Evolutionary conservation across 2,888 invertebrate genomes (phyloP), one percentile per base, ranked within the genome.

Genomic region (Drosophila nr. perissopoda): DNA sequence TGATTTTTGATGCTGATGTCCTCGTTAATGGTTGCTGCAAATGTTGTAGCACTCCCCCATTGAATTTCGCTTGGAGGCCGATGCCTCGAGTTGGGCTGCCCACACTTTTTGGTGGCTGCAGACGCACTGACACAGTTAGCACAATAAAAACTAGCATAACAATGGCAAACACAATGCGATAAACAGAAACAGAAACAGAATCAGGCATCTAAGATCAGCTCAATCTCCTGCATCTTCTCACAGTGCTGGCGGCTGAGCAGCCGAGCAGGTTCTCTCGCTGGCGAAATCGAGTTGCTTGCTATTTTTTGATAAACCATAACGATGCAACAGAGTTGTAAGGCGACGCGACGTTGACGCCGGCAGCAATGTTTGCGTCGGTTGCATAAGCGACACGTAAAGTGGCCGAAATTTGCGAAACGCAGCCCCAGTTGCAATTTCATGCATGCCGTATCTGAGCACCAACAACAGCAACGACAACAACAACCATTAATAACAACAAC

Each of bases 351-450:
- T 29, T 53, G 74, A 13, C 51, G 76, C 58, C 68, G 13, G 2
- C 67, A 6, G 31, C 67, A 75, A 54, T 52, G 64, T 18, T 38
- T 38, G 34, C 49, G 67, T 56, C 45, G 38, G 62, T 83, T 85
- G 84, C 85, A 84, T 89, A 85, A 85, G 76, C 77, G 79, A 54
- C 68, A 61, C 70, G 70, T 79, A 77, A 85, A 85, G 80, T 89
- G 85, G 80, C 74, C 85, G 80, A 89, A 87, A 84, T 87, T 85
- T 85, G 85, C 85, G 89, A 85, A 85, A 85, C 85, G 89, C 89
- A 89, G 82, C 78, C 69, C 79, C 70, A 83, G 84, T 84, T 90
- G 86, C 90, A 87, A 88, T 90, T 87, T 87, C 87, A 86, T 86
- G 87, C 86, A 86, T 73, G 85, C 76, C 83, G 80, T 70, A 64